A percentile compares a stretch with the other conserved stretches of the same genome.
These are phyloP conservation scores for Lepidocyrtinus sp. DNA, from an alignment of 2,888 invertebrate genomes.

Conservation along the genomic window DNA sequence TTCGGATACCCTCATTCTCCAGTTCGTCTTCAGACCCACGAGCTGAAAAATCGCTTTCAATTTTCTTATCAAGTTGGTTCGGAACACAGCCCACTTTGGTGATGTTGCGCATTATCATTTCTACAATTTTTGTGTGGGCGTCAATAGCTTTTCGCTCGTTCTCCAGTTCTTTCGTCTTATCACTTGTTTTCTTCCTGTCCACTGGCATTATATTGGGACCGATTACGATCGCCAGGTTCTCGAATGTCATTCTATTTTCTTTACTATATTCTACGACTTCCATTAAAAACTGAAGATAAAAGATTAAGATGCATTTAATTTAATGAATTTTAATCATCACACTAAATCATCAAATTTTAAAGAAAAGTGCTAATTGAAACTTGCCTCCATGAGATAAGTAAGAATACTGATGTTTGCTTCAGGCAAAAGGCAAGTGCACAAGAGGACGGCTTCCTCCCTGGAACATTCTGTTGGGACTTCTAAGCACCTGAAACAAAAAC, in stretches of 20 bases:
- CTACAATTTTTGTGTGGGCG: conserved; percentile 81
- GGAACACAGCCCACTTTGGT: conserved; percentile 52
- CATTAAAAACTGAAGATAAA: conserved; percentile 78
- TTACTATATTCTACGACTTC: conserved; percentile 80
- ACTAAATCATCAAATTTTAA: no score
- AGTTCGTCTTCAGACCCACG: conserved; percentile 64
- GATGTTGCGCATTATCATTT: conserved; percentile 74
- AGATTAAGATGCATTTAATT: no score
- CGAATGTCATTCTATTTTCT: conserved; percentile 86
- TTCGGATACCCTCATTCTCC: conserved; percentile 70
- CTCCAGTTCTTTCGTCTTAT: conserved; percentile 73
- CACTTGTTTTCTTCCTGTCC: conserved; percentile 72
- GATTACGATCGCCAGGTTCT: conserved; percentile 88
- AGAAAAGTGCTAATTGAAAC: no score
- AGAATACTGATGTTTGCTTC: conserved; percentile 84
- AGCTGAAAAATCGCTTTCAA: conserved; percentile 39
- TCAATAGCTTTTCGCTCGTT: conserved; percentile 76
- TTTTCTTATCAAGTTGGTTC: conserved; percentile 41
- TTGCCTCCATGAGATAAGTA: conserved; percentile 85
- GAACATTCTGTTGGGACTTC: conserved; percentile 75
- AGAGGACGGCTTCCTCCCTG: conserved; percentile 77
- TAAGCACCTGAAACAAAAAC: conserved; percentile 71
- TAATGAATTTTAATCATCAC: no score
- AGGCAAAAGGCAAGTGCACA: conserved; percentile 82
- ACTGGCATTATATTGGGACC: conserved; percentile 90